Percentiles rank a stretch among this genome's conserved stretches.
Evolutionary conservation across 2,113 vertebrate species (phyloP).

Genomic region (Plecotus auritus): DNA sequence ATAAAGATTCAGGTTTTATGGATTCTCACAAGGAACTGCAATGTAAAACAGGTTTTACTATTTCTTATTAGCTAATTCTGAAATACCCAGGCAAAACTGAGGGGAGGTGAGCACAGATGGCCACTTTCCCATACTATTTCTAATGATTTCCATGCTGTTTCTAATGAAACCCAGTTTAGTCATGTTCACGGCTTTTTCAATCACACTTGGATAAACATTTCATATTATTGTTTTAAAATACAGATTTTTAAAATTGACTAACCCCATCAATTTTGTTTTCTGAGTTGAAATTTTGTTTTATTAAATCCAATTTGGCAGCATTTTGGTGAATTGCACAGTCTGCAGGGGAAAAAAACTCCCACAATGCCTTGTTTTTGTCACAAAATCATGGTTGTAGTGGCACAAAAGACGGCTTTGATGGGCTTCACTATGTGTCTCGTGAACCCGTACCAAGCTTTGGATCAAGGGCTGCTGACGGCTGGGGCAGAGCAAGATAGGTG

Average conservation of each 20-base stretch:
- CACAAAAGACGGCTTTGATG: neutral
- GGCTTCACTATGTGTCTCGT: neutral
- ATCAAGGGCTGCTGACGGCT: neutral
- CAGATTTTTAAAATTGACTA: neutral
- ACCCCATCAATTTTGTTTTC: neutral
- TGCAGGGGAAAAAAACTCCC: neutral
- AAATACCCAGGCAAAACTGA: neutral
- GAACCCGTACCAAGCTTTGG: neutral
- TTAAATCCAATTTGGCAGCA: neutral
- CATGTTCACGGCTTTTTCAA: neutral
- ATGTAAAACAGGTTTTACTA: neutral
- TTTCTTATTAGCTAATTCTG: neutral
- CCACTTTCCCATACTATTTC: neutral
- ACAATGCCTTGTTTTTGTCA: neutral
- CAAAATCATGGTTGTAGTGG: neutral
- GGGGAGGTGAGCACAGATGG: neutral
- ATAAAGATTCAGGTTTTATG: neutral
- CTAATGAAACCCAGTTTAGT: neutral
- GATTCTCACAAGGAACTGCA: neutral
- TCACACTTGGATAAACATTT: neutral
- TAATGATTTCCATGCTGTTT: neutral
- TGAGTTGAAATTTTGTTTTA: neutral
- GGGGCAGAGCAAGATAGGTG: too few relatives aligned
- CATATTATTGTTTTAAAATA: constrained; percentile 5
- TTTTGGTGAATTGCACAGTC: neutral